A percentile compares a stretch with the other conserved stretches of the same genome.
Conservation (phyloP, 2,113 vertebrate genomes). For the Eptesicus fuscus region DNA sequence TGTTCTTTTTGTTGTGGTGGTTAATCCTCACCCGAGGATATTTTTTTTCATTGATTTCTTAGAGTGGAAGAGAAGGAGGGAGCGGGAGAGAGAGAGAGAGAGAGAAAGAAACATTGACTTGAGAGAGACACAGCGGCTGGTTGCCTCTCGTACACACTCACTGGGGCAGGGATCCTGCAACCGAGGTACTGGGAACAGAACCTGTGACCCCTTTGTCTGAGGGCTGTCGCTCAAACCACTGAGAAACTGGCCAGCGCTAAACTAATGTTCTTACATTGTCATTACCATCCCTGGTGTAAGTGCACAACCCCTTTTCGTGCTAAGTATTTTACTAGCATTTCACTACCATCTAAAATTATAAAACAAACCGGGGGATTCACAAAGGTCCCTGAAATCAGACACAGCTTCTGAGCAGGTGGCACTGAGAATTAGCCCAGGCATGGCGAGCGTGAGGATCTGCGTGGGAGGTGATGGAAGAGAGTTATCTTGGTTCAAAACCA, state of each 20-base stretch:
- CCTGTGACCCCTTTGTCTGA: background rate
- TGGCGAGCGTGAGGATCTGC: background rate
- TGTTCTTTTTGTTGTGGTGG: background rate
- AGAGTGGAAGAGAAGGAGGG: background rate
- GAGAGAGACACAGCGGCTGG: too few relatives aligned
- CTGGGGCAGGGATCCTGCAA: too few relatives aligned
- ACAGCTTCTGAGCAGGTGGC: background rate
- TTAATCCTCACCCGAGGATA: background rate
- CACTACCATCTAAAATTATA: background rate
- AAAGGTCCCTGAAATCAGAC: background rate
- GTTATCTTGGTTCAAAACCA: background rate
- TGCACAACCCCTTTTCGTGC: background rate
- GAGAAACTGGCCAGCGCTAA: fast-evolving
- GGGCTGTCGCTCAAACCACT: background rate
- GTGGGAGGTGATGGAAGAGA: too few relatives aligned
- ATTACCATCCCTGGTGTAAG: background rate
- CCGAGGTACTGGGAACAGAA: background rate
- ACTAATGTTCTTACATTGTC: background rate
- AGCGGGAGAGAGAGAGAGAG: too few relatives aligned
- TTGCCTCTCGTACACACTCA: too few relatives aligned
- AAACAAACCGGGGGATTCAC: background rate
- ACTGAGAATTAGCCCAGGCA: background rate
- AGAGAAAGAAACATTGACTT: too few relatives aligned
- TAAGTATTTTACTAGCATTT: background rate
- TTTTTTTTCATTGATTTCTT: background rate